Evolutionary conservation across 2,113 vertebrate genomes (phyloP), one percentile per base, ranked within the genome.

Genomic region (Aegithalos caudatus): DNA sequence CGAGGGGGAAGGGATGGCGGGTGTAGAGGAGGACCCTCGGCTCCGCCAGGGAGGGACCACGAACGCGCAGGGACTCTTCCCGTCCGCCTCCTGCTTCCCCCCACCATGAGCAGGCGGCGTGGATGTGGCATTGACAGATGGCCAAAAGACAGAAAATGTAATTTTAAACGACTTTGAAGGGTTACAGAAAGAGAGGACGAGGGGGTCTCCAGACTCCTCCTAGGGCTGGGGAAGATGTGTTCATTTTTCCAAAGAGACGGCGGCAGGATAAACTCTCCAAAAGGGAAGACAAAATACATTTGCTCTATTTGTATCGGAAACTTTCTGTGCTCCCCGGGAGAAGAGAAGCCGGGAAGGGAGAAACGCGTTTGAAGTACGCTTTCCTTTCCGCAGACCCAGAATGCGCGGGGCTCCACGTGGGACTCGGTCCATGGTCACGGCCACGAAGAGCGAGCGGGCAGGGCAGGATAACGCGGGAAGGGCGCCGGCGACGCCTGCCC

Each of bases 81-180:
- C 95, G n/a, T 24, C 96, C 12, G 4, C 24, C 54, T 17, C 10
- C 42, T 22, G 29, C 97, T 92, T 54, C n/a, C 14, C 11, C 31
- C 27, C 91, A 98, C 16, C 22, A 95, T 82, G 98, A 98, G 97
- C 93, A 97, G 96, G 90, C 92, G 53, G 67, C 56, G 29, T 72
- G 76, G 81, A 88, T 76, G 84, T 98, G 98, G 98, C 97, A 96
- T 95, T 98, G 98, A 98, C 97, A 98, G 98, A 98, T 98, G 98
- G 96, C 92, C 72, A 51, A 84, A 53, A 97, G 96, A 98, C 91
- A 88, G 84, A 89, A 96, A 98, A 98, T 98, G 96, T 97, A 88
- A 98, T 98, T 98, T 98, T 97, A 86, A 97, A 98, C 97, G 96
- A 98, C 95, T 98, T 97, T 92, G 97, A 98, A 97, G 89, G 44